Evolutionary conservation across 1,140 invertebrate genomes (phyloP), one percentile per base, ranked within the genome.

Genomic region (Drosophila equinoxialis): DNA sequence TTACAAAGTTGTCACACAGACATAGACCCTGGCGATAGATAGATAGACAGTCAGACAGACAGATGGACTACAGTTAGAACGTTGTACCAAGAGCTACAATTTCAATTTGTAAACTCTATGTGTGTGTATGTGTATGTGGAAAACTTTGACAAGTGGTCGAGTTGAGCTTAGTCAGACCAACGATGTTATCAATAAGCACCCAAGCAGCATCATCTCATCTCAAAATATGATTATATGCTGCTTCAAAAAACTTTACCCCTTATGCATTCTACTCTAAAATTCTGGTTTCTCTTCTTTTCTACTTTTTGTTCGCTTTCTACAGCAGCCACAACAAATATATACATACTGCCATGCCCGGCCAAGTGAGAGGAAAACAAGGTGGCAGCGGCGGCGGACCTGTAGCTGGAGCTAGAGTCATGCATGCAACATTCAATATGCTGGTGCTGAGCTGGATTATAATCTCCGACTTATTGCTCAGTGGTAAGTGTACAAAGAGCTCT

Each of bases 401-500:
- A 64, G 51, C 59, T 30, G 64, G 48, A 68, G 45, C 54, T 39
- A 57, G 39, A 60, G 61, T 4, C 67, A 39, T 80, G 67, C 74
- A 73, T 75, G 57, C 74, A 41, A 61, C 78, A 71, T 91, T 92
- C 75, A 91, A 90, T 78, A 79, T 90, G 79, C 71, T 92, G 59
- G 77, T 81, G 33, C 65, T 90, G 64, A 85, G 82, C 69, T 92
- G 91, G 89, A 79, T 92, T 75, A 81, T 92, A 69, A 90, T 92
- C 67, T 86, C 87, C 55, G 90, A 92, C 68, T 87, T 91, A 78
- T 86, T 91, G 62, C 80, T 79, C 59, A 91, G 84, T 78, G 91
- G 91, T 92, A 90, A 91, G 91, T 86, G 63, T 67, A 66, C 48
- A 51, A 54, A 65, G 54, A 55, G 48, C 45, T 51, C 45, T 23